Base-by-base conservation (phyloP, 2,113 vertebrate species). In the Nothobranchius furzeri region DNA sequence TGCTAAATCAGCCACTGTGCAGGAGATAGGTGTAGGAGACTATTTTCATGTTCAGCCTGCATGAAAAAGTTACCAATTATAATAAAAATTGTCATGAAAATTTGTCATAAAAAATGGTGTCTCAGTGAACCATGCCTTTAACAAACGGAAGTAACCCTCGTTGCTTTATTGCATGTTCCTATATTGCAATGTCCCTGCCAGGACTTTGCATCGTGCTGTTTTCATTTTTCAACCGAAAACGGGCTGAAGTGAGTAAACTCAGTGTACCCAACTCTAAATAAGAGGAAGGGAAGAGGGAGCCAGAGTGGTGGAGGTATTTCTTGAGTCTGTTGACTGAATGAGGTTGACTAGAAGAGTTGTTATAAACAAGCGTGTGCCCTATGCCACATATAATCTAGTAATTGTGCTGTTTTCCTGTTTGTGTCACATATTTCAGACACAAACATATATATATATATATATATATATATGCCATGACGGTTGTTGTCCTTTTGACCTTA, bases 181-280 rank as follows among this genome's bases (percentile, higher is more conserved):
- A 30, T 30, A 30, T 30, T 30, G 30, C 30, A 4, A 30, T 30
- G 30, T 30, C 30, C 30, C 30, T 30, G 30, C 30, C 30, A 4
- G 30, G 30, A 30, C 20, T 20, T 20, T 20, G 20, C 20, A 20
- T 20, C 20, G 20, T 20, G 87, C 87, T 68, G 7, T n/a, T 72
- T 78, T 78, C 76, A 73, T 70, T 80, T 84, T 81, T 72, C 67
- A 70, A 72, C 65, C 75, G 42, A 77, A 70, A 55, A 65, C 72
- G 75, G 63, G 72, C 61, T 75, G 68, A 61, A 67, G 20, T 63
- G 45, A 24, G 56, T 56, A 60, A 30, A 46, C 37, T 55, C 64
- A 69, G 61, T 58, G 72, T 64, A 68, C 60, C 60, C 76, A 68
- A 52, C 55, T 70, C 60, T 78, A 59, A 81, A 73, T 56, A 60